Evolutionary conservation across 53 echinoderm and acorn worm species (phyloP), one percentile per base, ranked within the genome.

Genomic region (Echinarachnius parma): DNA sequence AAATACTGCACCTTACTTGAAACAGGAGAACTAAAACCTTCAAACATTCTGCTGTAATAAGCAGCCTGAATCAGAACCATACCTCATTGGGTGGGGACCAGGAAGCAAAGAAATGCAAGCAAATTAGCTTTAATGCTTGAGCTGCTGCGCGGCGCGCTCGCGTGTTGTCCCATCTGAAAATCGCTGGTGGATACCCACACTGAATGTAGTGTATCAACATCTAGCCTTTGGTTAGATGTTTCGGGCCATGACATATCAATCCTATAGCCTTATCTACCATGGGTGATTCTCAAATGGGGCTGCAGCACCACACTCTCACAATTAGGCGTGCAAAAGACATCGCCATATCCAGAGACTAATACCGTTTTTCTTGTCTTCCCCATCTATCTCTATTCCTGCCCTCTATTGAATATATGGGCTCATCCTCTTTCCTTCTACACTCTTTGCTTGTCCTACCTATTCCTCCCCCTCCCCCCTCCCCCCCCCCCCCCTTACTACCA

Each of bases 111-210:
- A 66, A 46, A 47, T 66, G 7, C 31, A 66, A 28, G 48, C 66
- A 46, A 66, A 66, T 66, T 48, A 66, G 62, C 48, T 46, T 28
- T 46, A 15, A 16, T 19, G 16, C 28, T 18, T 39, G 42, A n/a
- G 44, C 39, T 39, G 13, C 66, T 28, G 29, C 66, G 48, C 48
- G 15, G 5, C n/a, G 28, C n/a, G 66, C 66, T 1, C 21, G 66
- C 66, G 66, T 66, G 66, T 66, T 46, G 66, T 47, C 48, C 28
- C 19, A 31, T 66, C 66, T 66, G 66, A 66, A 31, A 66, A 66
- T 28, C 66, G 47, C 10, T 25, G 66, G 46, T 37, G 25, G 44
- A 62, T 8, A 61, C 5, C 31, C 10, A 19, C 34, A 14, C 10
- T 9, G 19, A 5, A 59, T 19, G 59, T 34, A 4, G 33, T 32